phyloP scores from a whole-genome alignment of 2,888 invertebrate genomes.

The Agelastica alni region DNA sequence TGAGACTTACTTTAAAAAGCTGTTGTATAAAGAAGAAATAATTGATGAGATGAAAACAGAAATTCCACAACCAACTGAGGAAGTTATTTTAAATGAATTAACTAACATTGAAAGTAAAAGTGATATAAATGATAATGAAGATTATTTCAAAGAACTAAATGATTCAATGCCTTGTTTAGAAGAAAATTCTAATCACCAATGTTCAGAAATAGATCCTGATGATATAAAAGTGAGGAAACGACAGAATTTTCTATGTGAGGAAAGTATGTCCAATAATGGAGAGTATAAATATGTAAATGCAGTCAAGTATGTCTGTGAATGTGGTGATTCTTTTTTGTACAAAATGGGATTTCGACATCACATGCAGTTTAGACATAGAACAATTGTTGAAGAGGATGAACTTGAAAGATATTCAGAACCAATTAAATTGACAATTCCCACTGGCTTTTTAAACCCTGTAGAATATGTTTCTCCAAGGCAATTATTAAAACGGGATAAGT shows the following conservation, averaged over 20 bases:
- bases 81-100: constrained; percentile 2
- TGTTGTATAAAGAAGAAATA: constrained; percentile 5
- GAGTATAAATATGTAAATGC: constrained; percentile 21
- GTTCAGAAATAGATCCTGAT: background rate
- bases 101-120: background rate
- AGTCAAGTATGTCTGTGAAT: constrained; percentile 25
- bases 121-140: background rate
- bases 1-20: constrained; percentile 20
- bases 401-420: constrained; percentile 16
- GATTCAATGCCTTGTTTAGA: background rate
- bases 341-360: constrained; percentile 28
- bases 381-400: constrained; percentile 14
- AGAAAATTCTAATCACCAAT: background rate
- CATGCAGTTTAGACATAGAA: constrained; percentile 24
- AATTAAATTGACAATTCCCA: constrained; percentile 25
- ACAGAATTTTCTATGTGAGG: constrained; percentile 1
- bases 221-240: background rate
- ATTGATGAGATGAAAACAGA: constrained; percentile 2
- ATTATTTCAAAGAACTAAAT: background rate
- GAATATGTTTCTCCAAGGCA: constrained; percentile 24
- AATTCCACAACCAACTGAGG: background rate
- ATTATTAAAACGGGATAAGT: constrained; percentile 20
- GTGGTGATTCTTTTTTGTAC: constrained; percentile 27
- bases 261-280: constrained; percentile 14
- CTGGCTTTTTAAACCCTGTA: constrained; percentile 17